Conservation (phyloP, 2,113 vertebrate genomes). For the Pollachius pollachius region DNA sequence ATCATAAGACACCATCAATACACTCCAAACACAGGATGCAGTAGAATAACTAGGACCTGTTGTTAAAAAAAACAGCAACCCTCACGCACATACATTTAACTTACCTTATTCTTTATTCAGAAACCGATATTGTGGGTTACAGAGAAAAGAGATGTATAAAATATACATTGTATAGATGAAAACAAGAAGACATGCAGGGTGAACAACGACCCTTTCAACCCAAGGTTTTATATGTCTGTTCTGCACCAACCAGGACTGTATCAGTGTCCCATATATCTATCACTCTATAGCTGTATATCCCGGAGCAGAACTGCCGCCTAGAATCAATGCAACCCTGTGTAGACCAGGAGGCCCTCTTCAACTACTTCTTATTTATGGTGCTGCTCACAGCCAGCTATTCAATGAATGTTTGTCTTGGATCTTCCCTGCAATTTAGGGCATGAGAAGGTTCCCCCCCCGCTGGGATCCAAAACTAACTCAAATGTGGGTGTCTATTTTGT, state of each 20-base stretch:
- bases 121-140: slow-evolving; percentile 28
- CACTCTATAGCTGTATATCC: slow-evolving; percentile 41
- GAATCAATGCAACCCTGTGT: slow-evolving; percentile 44
- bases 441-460: neutral
- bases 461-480: too few species aligned
- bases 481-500: too few species aligned
- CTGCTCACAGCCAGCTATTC: slow-evolving; percentile 34
- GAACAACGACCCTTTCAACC: slow-evolving; percentile 21
- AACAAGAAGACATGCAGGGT: slow-evolving; percentile 22
- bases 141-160: slow-evolving; percentile 43
- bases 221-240: slow-evolving; percentile 42
- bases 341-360: slow-evolving; percentile 39
- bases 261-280: slow-evolving; percentile 13
- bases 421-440: slow-evolving; percentile 16
- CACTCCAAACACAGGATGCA: too few species aligned
- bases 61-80: too few species aligned
- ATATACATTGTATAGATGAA: slow-evolving; percentile 24
- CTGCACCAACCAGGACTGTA: slow-evolving; percentile 25
- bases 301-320: slow-evolving; percentile 24
- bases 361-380: slow-evolving; percentile 22
- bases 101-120: slow-evolving; percentile 52
- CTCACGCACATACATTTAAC: slow-evolving; percentile 15
- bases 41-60: too few species aligned
- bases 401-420: slow-evolving; percentile 36
- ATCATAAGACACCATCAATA: too few species aligned